These are phyloP conservation scores for Nasonia longicornis DNA, from an alignment of 1,140 invertebrate species.

Conservation along the genomic window DNA sequence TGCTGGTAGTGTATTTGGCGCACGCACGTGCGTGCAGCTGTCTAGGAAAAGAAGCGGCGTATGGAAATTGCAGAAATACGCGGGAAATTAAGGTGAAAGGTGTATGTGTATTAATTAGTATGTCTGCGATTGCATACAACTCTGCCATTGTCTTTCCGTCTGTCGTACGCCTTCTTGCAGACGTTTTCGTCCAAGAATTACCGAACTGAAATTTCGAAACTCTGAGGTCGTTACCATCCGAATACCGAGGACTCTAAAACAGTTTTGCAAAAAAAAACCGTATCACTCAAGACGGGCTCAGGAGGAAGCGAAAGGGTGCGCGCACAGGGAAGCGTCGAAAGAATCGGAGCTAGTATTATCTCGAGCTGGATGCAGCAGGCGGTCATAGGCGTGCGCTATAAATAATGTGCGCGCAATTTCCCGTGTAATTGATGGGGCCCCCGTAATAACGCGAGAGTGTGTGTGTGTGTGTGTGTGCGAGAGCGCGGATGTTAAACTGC, in stretches of 20 bases:
- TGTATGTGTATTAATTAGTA: background rate
- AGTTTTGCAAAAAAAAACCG: too few species aligned
- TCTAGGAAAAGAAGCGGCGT: background rate
- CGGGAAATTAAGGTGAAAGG: background rate
- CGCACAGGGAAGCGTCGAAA: background rate
- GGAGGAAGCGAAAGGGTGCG: too few species aligned
- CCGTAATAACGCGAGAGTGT: slow-evolving; percentile 58
- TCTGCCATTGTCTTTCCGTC: slow-evolving; percentile 1
- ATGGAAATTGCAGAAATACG: background rate
- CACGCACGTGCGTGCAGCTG: background rate
- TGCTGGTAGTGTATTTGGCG: background rate
- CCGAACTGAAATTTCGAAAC: too few species aligned
- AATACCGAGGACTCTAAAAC: too few species aligned
- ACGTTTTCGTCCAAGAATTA: background rate
- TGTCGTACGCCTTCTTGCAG: background rate
- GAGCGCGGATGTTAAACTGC: slow-evolving; percentile 31
- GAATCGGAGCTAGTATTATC: background rate
- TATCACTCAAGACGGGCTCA: too few species aligned
- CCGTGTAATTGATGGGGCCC: slow-evolving; percentile 65
- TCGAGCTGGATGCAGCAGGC: background rate
- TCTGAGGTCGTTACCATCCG: too few species aligned
- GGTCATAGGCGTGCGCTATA: slow-evolving; percentile 49
- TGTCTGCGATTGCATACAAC: background rate
- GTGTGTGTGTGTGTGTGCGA: background rate
- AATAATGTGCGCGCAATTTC: slow-evolving; percentile 66